Evolutionary conservation across 2,797 vertebrate species (phyloP).

Genomic region (Esox lucius): DNA sequence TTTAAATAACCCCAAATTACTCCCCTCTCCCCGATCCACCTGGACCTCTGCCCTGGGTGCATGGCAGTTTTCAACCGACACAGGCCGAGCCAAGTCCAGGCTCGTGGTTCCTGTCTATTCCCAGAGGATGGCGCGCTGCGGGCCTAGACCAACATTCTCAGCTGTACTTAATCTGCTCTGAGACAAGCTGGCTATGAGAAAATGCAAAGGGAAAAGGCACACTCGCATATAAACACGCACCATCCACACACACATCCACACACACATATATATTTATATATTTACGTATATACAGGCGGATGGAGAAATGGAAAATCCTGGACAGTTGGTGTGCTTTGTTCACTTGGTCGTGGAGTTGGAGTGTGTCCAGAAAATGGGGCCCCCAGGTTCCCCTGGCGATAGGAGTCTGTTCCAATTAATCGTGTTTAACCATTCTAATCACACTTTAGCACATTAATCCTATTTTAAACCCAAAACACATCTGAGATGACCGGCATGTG

Average conservation of each 20-base stretch:
- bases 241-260: too few relatives aligned
- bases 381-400: conserved; percentile 79
- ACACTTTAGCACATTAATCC: conserved; percentile 99
- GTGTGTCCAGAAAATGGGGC: conserved; percentile 81
- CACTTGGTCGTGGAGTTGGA: conserved; percentile 87
- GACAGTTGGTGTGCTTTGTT: conserved; percentile 90
- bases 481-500: conserved; percentile 87
- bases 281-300: conserved; percentile 50
- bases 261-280: conserved; percentile 18
- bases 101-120: conserved; percentile 98
- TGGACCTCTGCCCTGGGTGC: conserved; percentile 91
- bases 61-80: conserved; percentile 89
- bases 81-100: conserved; percentile 87
- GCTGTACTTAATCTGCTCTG: conserved; percentile 99
- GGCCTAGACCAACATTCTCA: conserved; percentile 97
- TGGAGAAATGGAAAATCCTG: conserved; percentile 84
- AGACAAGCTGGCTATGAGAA: conserved; percentile 99
- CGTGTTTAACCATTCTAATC: conserved; percentile 99
- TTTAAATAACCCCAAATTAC: conserved; percentile 91
- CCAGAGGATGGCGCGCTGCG: conserved; percentile 84
- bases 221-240: conserved; percentile 19
- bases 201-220: conserved; percentile 77
- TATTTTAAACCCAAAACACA: conserved; percentile 98
- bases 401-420: conserved; percentile 95
- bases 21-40: conserved; percentile 90